Evolutionary conservation across 2,797 vertebrate genomes (phyloP).

Genomic region (Corythornis leucogaster): DNA sequence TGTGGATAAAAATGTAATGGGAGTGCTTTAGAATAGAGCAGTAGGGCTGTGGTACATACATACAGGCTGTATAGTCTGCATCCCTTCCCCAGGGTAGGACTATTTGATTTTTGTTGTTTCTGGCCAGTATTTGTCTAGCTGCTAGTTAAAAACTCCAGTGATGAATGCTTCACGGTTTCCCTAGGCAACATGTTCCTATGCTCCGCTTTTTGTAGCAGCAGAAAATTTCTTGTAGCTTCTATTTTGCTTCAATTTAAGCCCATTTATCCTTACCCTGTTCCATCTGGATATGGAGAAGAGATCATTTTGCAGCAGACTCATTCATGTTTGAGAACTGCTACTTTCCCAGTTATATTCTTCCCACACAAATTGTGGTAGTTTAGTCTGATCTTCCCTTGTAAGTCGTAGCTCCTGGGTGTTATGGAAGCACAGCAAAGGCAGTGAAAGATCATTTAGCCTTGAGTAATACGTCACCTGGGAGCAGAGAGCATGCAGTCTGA

Average conservation of each 20-base stretch:
- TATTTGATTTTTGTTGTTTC: not conserved
- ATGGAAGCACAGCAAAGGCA: not conserved
- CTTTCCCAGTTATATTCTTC: not conserved
- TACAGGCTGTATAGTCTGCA: not conserved
- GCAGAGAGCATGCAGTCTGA: not conserved
- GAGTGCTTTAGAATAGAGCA: not conserved
- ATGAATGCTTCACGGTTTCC: not conserved
- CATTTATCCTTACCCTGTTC: not conserved
- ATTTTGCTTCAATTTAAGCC: not conserved
- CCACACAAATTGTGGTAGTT: not conserved
- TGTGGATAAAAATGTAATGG: not conserved
- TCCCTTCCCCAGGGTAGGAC: not conserved
- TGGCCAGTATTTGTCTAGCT: not conserved
- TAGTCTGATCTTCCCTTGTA: not conserved
- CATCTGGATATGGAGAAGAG: not conserved
- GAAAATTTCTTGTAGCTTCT: not conserved
- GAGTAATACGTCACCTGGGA: not conserved
- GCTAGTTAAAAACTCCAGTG: not conserved
- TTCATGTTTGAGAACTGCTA: not conserved
- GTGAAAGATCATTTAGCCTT: not conserved
- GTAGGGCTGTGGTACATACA: not conserved
- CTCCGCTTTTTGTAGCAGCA: not conserved
- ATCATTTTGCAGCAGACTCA: not conserved
- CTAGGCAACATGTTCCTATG: not conserved
- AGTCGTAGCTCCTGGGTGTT: not conserved